Percentiles rank a stretch among this genome's conserved stretches.
Evolutionary conservation across 2,113 vertebrate species (phyloP).

Genomic region (Pongo pygmaeus): DNA sequence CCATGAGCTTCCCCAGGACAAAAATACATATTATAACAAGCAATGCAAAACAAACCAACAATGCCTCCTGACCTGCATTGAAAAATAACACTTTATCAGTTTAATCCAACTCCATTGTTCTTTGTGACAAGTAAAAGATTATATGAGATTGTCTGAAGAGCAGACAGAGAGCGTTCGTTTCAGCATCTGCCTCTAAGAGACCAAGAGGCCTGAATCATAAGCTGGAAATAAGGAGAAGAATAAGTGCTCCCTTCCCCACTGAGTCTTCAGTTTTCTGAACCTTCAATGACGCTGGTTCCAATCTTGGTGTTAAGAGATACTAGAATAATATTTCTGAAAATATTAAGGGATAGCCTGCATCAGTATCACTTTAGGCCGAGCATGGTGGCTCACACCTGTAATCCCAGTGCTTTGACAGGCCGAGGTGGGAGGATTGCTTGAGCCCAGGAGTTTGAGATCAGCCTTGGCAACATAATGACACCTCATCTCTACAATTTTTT

Average conservation of each 20-base stretch:
- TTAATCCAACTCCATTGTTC: constrained; percentile 35
- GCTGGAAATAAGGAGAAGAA: background rate
- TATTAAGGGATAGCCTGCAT: background rate
- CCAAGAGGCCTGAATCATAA: background rate
- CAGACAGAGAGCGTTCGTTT: background rate
- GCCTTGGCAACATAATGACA: too few species aligned
- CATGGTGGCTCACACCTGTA: too few species aligned
- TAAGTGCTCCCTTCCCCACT: background rate
- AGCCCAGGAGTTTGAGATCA: too few species aligned
- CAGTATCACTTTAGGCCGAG: background rate
- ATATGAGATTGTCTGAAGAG: constrained; percentile 5
- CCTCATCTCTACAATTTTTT: too few species aligned
- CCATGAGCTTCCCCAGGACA: constrained; percentile 46
- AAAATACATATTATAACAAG: constrained; percentile 53
- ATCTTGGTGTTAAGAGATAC: background rate
- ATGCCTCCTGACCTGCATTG: background rate
- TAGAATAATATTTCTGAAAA: constrained; percentile 29
- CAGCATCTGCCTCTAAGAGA: constrained; percentile 10
- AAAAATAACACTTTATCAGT: constrained; percentile 37
- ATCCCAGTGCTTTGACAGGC: too few species aligned
- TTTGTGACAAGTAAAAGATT: constrained; percentile 54
- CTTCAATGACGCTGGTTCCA: background rate
- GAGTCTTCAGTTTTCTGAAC: background rate
- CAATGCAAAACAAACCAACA: constrained; percentile 62
- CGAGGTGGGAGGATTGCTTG: too few species aligned